Conservation (phyloP, 1,140 invertebrate species). For the Drosophila eugracilis region DNA sequence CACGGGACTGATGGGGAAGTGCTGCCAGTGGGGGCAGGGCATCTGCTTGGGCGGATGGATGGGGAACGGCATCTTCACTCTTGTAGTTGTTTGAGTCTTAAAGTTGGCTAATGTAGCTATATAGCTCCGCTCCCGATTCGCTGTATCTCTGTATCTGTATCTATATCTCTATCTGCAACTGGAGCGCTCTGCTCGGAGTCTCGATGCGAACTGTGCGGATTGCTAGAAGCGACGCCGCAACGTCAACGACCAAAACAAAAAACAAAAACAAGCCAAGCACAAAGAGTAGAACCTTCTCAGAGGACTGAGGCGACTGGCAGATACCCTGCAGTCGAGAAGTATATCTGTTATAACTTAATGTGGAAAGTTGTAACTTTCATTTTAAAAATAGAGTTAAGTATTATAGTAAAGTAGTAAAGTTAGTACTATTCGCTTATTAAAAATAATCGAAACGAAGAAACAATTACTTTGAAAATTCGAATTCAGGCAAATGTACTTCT, state of each 20-base stretch:
- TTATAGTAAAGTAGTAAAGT: too few relatives aligned
- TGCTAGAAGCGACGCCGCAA: constrained; percentile 61
- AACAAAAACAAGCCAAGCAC: constrained; percentile 39
- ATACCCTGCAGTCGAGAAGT: constrained; percentile 14
- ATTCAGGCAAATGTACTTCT: too few relatives aligned
- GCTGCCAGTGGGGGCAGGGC: constrained; percentile 82
- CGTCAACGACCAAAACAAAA: constrained; percentile 72
- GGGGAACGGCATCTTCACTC: constrained; percentile 68
- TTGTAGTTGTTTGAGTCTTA: not conserved
- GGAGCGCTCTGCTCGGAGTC: constrained; percentile 52
- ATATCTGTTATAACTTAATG: not conserved
- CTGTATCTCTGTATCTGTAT: not conserved
- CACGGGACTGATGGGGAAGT: constrained; percentile 76
- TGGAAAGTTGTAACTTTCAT: too few relatives aligned
- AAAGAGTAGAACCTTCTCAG: constrained; percentile 11
- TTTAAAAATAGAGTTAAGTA: too few relatives aligned
- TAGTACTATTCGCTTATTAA: too few relatives aligned
- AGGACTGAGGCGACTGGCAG: not conserved
- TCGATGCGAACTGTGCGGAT: constrained; percentile 64
- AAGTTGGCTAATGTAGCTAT: not conserved
- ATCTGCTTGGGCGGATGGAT: constrained; percentile 80
- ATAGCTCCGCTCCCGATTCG: constrained; percentile 10
- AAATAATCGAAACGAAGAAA: too few relatives aligned
- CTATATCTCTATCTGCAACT: constrained; percentile 13
- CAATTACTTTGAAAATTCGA: too few relatives aligned